Conservation (phyloP, 2,113 vertebrate genomes). For the Pachyramphus minor region DNA sequence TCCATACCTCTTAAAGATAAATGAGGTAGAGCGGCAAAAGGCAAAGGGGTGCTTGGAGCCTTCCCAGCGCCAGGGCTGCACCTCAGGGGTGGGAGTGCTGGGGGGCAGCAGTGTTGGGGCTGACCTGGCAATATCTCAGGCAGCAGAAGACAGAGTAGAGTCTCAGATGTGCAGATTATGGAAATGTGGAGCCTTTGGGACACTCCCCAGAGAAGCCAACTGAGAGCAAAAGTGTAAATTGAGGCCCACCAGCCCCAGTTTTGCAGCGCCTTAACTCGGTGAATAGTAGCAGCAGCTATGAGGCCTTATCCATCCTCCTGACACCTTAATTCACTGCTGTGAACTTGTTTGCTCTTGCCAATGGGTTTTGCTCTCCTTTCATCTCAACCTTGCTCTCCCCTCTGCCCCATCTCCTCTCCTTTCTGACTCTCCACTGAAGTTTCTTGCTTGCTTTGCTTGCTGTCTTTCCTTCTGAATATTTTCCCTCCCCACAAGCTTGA, state of each 20-base stretch:
- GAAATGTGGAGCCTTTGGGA: neutral
- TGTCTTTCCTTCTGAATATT: neutral
- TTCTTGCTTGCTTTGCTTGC: neutral
- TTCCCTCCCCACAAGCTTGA: neutral
- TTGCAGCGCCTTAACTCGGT: neutral
- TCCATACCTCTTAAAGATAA: neutral
- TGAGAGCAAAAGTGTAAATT: neutral
- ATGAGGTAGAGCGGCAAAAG: neutral
- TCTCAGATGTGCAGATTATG: neutral
- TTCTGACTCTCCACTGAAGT: neutral
- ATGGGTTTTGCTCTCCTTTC: conserved; percentile 10
- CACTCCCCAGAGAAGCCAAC: neutral
- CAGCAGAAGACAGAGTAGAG: neutral
- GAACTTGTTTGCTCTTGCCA: conserved; percentile 48
- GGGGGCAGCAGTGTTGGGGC: neutral
- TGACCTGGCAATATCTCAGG: neutral
- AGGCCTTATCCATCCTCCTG: neutral
- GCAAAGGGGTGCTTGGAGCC: neutral
- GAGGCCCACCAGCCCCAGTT: neutral
- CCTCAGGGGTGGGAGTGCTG: rapidly evolving
- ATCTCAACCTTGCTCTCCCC: neutral
- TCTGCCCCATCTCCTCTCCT: neutral
- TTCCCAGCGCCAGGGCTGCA: rapidly evolving
- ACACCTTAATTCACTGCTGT: conserved; percentile 25
- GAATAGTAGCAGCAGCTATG: neutral